Evolutionary conservation across 2,113 vertebrate genomes (phyloP), one percentile per base, ranked within the genome.

Genomic region (Ia io): DNA sequence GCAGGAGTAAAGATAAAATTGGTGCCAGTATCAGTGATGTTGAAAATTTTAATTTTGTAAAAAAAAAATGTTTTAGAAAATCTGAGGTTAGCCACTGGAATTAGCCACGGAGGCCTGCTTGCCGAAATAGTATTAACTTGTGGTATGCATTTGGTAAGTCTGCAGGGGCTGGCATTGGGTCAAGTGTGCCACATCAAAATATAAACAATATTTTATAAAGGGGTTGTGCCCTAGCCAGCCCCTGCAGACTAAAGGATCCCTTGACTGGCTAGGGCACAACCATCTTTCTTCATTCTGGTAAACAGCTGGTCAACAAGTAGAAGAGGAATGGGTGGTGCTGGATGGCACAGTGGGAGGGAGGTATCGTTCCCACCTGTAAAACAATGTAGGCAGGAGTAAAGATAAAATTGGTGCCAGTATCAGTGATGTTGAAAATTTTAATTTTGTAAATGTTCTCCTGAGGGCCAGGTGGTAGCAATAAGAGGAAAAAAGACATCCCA

Each of bases 71-170:
- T 93, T 32, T 91, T 71, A 77, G 63, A 89, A 93, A 76, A 84
- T 22, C 9, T 32, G 37, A 37, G 12, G 37, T 53, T 90, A 84
- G 84, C 44, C 20, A 32, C 25, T 88, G 42, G 59, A 85, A 56
- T 44, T 80, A 86, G 13, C 59, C 35, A 4, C 7, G 51, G n/a
- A 82, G 47, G 35, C 23, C 59, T 91, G 40, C 70, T 88, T 85
- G 53, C n/a, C n/a, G 69, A 74, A 95, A 22, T n/a, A 93, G 69
- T n/a, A 88, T 77, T 73, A 78, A 90, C 23, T 86, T 88, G 12
- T 82, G 61, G 40, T 88, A 65, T 93, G 93, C 93, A 83, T 96
- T 95, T 95, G 17, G 67, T 88, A 63, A 91, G 78, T 61, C n/a
- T n/a, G n/a, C n/a, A n/a, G n/a, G n/a, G n/a, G n/a, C n/a, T n/a